A percentile compares a stretch with the other conserved stretches of the same genome.
These are phyloP conservation scores for Corythucha ciliata DNA, from an alignment of 2,888 invertebrate genomes.

Conservation along the genomic window DNA sequence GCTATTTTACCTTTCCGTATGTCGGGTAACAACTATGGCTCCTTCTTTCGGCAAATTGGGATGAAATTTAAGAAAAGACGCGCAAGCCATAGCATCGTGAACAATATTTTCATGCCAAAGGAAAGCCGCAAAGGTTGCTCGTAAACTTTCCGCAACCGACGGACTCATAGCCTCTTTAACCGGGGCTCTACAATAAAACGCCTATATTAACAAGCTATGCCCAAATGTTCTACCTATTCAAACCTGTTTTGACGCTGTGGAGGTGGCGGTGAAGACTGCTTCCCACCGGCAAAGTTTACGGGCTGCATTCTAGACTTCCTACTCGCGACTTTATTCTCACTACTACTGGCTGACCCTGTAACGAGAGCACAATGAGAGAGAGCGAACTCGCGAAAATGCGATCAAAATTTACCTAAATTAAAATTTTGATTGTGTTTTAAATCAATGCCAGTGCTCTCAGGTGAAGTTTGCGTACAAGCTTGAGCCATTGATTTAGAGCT, in stretches of 20 bases:
- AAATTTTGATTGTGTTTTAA: slow-evolving; percentile 47
- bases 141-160: slow-evolving; percentile 79
- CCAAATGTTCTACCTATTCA: too few species aligned
- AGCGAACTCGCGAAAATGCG: too few species aligned
- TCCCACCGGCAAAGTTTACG: too few species aligned
- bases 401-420: slow-evolving; percentile 46
- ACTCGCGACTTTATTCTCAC: too few species aligned
- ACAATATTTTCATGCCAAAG: slow-evolving; percentile 97
- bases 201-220: too few species aligned
- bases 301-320: slow-evolving; percentile 15
- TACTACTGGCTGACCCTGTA: too few species aligned
- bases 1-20: slow-evolving; percentile 36
- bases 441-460: slow-evolving; percentile 43
- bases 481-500: slow-evolving; percentile 42
- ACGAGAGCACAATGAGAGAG: too few species aligned
- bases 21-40: slow-evolving; percentile 61
- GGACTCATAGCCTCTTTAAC: slow-evolving; percentile 81
- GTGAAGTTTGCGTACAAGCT: slow-evolving; percentile 62
- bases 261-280: too few species aligned
- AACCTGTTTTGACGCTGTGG: too few species aligned
- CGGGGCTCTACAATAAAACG: slow-evolving; percentile 45
- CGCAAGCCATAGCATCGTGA: slow-evolving; percentile 96
- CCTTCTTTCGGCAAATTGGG: slow-evolving; percentile 74
- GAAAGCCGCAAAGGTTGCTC: slow-evolving; percentile 93
- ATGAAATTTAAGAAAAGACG: slow-evolving; percentile 90